phyloP scores from a whole-genome alignment of 2,888 invertebrate genomes.

The Bugula neritina region DNA sequence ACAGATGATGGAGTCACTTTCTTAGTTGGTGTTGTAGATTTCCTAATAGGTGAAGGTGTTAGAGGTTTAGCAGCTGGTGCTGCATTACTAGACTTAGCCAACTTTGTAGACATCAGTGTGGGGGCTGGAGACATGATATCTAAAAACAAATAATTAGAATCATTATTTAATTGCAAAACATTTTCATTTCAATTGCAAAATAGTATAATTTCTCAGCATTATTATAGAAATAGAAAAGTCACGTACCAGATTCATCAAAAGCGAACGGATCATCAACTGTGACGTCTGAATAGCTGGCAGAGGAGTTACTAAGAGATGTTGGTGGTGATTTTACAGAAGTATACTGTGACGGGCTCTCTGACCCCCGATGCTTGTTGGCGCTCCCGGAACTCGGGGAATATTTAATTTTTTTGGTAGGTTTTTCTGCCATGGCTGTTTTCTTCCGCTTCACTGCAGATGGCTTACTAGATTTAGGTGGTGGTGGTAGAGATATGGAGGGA shows the following conservation, averaged over 20 bases:
- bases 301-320: neutral
- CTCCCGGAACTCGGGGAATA: neutral
- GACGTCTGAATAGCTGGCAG: neutral
- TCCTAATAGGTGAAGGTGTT: neutral
- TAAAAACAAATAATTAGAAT: no score
- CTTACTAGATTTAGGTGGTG: neutral
- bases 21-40: neutral
- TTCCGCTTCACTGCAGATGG: neutral
- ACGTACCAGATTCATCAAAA: conserved; percentile 19
- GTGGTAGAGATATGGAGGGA: neutral
- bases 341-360: neutral
- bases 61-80: neutral
- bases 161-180: no score
- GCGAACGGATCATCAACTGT: conserved; percentile 12
- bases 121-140: conserved; percentile 1
- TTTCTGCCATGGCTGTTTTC: neutral
- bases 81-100: no score
- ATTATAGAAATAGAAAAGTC: no score
- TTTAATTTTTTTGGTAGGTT: neutral
- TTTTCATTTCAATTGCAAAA: no score
- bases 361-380: neutral
- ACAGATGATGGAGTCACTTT: neutral
- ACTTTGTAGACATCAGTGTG: neutral
- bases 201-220: no score
- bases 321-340: neutral